Evolutionary conservation across 2,888 invertebrate genomes (phyloP), one percentile per base, ranked within the genome.

Genomic region (Brachylomia viminalis): DNA sequence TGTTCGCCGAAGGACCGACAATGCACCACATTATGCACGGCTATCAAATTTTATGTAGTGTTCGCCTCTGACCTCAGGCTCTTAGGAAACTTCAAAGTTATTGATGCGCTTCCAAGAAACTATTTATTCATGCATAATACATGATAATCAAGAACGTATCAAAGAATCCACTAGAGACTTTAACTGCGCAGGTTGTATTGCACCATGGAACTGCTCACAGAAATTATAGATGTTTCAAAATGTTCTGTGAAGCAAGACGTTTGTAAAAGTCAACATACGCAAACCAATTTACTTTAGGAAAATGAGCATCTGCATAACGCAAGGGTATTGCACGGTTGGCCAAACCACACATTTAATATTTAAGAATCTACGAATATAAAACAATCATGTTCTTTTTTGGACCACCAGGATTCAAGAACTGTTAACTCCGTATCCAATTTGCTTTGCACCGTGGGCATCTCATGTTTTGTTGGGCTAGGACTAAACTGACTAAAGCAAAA

Each of bases 1-100:
- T 94, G 93, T 95, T 94, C 95, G 92, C 81, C 87, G 94, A 94
- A 95, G 90, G 89, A 86, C 87, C 82, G 80, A 89, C 89, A 89
- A 87, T 87, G 82, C 87, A 38, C 73, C 73, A 75, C 83, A 87
- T 91, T 88, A 87, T 90, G 87, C 86, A 88, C 76, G 85, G 86
- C 87, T 86, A 91, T 92, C 91, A 90, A 91, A 90, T 91, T 92
- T 92, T 91, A 92, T 91, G 88, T 86, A 87, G 87, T 80, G 86
- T 86, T 92, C 92, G 92, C 91, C 92, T 92, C 88, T 93, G 93
- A 94, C 94, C 93, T 90, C 84, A 75, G 79, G 76, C 86, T 87
- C 88, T 89, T 88, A 89, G 82, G 86, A 89, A 89, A 88, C 83
- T 88, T 89, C 59, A 83, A 81, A 85, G 77, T 86, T 88, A 88